Evolutionary conservation across 2,113 vertebrate genomes (phyloP).

Genomic region (Rallus limicola): DNA sequence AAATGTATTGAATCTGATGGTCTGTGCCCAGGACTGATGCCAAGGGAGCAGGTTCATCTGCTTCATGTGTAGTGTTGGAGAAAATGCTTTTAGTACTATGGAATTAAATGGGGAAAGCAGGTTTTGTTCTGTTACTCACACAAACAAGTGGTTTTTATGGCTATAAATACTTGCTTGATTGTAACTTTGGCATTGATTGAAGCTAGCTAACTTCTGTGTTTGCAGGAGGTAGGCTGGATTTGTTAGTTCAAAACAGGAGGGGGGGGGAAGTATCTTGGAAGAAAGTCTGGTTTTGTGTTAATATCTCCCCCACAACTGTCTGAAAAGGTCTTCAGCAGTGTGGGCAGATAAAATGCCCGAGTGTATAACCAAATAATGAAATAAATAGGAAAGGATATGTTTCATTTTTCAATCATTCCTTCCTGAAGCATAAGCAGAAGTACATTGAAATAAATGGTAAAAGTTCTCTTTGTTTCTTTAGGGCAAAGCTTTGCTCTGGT

Average conservation of each 20-base stretch:
- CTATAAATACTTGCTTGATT: neutral
- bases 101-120: neutral
- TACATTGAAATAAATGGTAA: neutral
- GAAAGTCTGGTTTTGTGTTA: no score
- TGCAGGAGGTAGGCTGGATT: neutral
- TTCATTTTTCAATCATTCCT: neutral
- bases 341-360: neutral
- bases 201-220: neutral
- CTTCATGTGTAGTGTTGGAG: accelerated
- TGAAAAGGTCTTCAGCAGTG: neutral
- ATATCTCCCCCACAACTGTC: neutral
- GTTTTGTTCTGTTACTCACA: neutral
- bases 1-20: neutral
- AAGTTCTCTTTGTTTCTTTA: neutral
- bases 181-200: neutral
- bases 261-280: no score
- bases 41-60: neutral
- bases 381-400: neutral
- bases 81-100: neutral
- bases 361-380: neutral
- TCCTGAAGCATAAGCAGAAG: neutral
- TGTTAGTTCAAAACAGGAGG: neutral
- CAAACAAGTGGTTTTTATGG: neutral
- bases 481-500: neutral
- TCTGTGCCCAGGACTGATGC: neutral